Evolutionary conservation across 2,888 invertebrate genomes (phyloP), one percentile per base, ranked within the genome.

Genomic region (Drosophila helvetica): DNA sequence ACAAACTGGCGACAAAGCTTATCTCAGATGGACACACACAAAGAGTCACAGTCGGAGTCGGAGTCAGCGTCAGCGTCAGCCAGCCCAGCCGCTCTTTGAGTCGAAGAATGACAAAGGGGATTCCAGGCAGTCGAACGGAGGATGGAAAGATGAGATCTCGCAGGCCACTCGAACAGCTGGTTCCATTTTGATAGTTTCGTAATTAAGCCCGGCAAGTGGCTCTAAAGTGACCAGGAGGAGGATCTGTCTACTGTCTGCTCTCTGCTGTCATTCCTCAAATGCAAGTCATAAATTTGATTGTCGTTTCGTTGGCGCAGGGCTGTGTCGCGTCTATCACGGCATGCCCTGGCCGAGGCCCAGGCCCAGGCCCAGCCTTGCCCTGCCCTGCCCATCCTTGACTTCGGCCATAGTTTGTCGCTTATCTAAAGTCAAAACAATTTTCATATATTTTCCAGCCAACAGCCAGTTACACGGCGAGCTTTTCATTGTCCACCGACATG

Each of bases 371-470:
- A 25, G 27, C 43, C 53, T 54, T 45, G 56, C 68, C 56, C 46
- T 27, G 50, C 42, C 18, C 27, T 33, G 57, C 38, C 38, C 38
- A 38, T 38, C 38, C 38, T 65, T 54, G 65, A 64, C 53, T 58
- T 43, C 55, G 63, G 67, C 67, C 72, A 67, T 52, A 9, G 53
- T 66, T 78, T 78, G 81, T 79, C 85, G 80, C 91, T 91, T 91
- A 91, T 91, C 91, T 91, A 90, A 91, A 91, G 90, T 91, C 91
- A 88, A 90, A 90, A 88, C 91, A 90, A 91, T 91, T 91, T 90
- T 88, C 89, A 90, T 88, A 89, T 86, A 82, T 88, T 79, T 83
- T 79, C 74, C 72, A 54, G 59, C 55, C 47, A 58, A 46, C 58
- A 72, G 58, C 54, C 50, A 53, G 52, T 53, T 58, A 62, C 66